Evolutionary conservation across 2,888 invertebrate genomes (phyloP).

Genomic region (Anoncus sp.): DNA sequence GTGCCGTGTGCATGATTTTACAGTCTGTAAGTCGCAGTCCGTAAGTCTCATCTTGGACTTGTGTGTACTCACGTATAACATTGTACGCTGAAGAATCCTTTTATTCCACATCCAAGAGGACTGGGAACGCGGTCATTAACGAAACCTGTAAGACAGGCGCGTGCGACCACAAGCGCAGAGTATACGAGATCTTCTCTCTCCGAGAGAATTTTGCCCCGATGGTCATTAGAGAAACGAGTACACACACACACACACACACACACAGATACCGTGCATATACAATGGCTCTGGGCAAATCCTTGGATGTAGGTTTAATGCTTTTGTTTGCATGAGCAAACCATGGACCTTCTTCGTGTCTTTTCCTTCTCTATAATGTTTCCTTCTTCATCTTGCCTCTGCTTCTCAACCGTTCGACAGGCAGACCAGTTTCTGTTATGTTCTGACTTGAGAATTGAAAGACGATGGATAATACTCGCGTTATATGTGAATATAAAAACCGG

Average conservation of each 20-base stretch:
- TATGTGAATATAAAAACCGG: slow-evolving; percentile 28
- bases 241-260: too few species aligned
- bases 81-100: slow-evolving; percentile 18
- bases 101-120: slow-evolving; percentile 31
- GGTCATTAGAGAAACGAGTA: slow-evolving; percentile 61
- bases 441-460: slow-evolving; percentile 26
- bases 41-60: background rate
- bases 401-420: slow-evolving; percentile 53
- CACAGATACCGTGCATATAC: slow-evolving; percentile 1
- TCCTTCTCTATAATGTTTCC: background rate
- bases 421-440: slow-evolving; percentile 45
- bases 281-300: background rate
- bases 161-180: slow-evolving; percentile 44
- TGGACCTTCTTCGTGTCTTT: slow-evolving; percentile 8
- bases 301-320: slow-evolving; percentile 30
- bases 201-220: slow-evolving; percentile 7
- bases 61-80: background rate
- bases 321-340: slow-evolving; percentile 43
- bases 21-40: slow-evolving; percentile 3
- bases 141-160: slow-evolving; percentile 56
- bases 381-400: slow-evolving; percentile 26
- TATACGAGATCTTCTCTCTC: slow-evolving; percentile 31
- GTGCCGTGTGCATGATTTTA: background rate
- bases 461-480: background rate
- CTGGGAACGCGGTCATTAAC: slow-evolving; percentile 50